Conservation (phyloP, 2,888 invertebrate genomes). For the Liodrosophila aerea region DNA sequence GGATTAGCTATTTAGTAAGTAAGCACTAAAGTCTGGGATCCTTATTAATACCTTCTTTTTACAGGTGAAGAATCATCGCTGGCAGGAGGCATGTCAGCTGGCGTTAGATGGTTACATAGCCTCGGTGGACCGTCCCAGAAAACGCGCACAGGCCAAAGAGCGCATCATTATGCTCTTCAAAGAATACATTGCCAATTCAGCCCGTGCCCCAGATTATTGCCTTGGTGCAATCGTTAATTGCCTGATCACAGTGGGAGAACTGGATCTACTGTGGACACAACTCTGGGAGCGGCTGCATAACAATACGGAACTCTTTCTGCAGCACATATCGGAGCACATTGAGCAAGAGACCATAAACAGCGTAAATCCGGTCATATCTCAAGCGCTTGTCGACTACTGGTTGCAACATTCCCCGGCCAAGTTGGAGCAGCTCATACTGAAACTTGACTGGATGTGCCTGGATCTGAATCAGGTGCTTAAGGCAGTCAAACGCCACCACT, state of each 20-base stretch:
- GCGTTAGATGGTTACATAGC: slow-evolving; percentile 83
- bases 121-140: slow-evolving; percentile 80
- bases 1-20: slow-evolving; percentile 85
- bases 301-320: slow-evolving; percentile 85
- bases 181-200: slow-evolving; percentile 82
- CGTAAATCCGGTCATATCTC: slow-evolving; percentile 88
- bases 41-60: too few species aligned
- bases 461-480: slow-evolving; percentile 88
- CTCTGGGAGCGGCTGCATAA: slow-evolving; percentile 85
- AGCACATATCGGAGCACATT: slow-evolving; percentile 88
- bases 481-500: slow-evolving; percentile 78
- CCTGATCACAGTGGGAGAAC: slow-evolving; percentile 80
- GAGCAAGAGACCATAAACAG: slow-evolving; percentile 85
- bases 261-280: slow-evolving; percentile 85
- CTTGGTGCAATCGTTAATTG: slow-evolving; percentile 81
- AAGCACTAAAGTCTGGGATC: too few species aligned
- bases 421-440: slow-evolving; percentile 88
- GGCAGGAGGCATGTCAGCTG: slow-evolving; percentile 85
- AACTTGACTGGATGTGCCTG: slow-evolving; percentile 88
- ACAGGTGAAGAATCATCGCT: slow-evolving; percentile 83
- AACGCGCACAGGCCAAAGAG: slow-evolving; percentile 82
- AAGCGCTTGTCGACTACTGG: slow-evolving; percentile 88
- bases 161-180: slow-evolving; percentile 82
- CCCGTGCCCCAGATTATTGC: slow-evolving; percentile 81
- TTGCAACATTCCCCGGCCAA: slow-evolving; percentile 85